phyloP scores from a whole-genome alignment of 1,140 invertebrate genomes.

The Drosophila erecta region DNA sequence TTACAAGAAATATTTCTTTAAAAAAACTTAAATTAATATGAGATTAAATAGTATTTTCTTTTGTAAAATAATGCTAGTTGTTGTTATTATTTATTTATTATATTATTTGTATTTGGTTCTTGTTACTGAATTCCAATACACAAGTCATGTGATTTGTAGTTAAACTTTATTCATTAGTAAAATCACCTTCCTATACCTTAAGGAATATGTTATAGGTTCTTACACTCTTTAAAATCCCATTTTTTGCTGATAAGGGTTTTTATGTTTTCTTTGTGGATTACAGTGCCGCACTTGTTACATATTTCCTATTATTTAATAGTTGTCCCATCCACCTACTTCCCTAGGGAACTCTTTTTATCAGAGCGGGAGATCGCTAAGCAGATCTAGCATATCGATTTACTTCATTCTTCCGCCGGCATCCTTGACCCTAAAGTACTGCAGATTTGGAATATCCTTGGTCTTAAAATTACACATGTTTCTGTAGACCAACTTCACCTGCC shows the following conservation, averaged over 20 bases:
- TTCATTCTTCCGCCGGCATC: neutral
- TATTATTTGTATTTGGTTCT: too few species aligned
- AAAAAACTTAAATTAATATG: too few species aligned
- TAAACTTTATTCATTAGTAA: too few species aligned
- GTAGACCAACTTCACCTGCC: slow-evolving; percentile 52
- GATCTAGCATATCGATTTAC: slow-evolving; percentile 9
- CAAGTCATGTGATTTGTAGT: too few species aligned
- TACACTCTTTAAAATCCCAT: too few species aligned
- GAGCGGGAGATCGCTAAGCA: neutral
- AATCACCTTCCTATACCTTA: too few species aligned
- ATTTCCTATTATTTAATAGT: neutral
- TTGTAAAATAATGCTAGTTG: too few species aligned
- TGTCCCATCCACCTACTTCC: neutral
- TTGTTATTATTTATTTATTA: too few species aligned
- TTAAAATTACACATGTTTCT: slow-evolving; percentile 33
- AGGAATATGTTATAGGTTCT: too few species aligned
- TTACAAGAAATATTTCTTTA: too few species aligned
- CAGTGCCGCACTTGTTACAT: slow-evolving; percentile 1
- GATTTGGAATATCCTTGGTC: neutral
- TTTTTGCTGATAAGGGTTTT: neutral
- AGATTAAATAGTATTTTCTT: too few species aligned
- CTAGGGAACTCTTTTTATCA: slow-evolving; percentile 36
- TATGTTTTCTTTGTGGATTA: neutral
- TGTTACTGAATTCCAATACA: too few species aligned
- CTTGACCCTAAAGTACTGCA: slow-evolving; percentile 22